phyloP scores from a whole-genome alignment of 1,140 invertebrate species.

The Vanessa tameamea region DNA sequence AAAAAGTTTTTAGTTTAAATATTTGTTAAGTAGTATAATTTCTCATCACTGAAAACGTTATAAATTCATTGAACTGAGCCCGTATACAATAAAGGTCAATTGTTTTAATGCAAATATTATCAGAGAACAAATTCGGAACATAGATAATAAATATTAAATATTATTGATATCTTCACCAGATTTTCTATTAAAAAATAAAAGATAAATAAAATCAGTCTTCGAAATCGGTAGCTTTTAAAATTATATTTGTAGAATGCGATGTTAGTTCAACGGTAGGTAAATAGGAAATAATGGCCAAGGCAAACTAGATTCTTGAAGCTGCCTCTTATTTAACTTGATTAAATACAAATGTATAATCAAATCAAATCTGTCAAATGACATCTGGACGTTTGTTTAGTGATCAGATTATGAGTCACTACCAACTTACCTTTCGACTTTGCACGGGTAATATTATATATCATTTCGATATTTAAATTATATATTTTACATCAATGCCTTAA shows the following conservation, averaged over 20 bases:
- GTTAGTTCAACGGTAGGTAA: conserved; percentile 48
- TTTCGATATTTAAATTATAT: no score
- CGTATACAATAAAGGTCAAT: conserved; percentile 18
- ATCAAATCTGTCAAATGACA: conserved; percentile 17
- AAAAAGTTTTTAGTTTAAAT: neutral
- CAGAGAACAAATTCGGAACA: conserved; percentile 1
- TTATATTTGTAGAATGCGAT: conserved; percentile 33
- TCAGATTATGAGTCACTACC: neutral
- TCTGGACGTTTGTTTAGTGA: conserved; percentile 10
- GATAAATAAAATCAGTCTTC: neutral
- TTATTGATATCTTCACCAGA: no score
- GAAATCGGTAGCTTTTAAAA: conserved; percentile 12
- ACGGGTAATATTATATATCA: no score
- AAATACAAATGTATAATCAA: conserved; percentile 22
- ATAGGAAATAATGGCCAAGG: conserved; percentile 74
- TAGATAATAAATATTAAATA: neutral
- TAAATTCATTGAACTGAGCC: conserved; percentile 7
- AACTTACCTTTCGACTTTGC: no score
- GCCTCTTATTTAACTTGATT: conserved; percentile 51
- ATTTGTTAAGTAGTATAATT: no score
- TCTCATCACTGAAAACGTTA: conserved; percentile 1
- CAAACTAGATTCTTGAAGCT: conserved; percentile 63
- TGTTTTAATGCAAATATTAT: conserved; percentile 11
- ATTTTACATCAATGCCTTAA: no score
- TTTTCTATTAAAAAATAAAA: neutral